Base-by-base conservation (phyloP, 23 tunicate genomes). In the Botrylloides violaceus region DNA sequence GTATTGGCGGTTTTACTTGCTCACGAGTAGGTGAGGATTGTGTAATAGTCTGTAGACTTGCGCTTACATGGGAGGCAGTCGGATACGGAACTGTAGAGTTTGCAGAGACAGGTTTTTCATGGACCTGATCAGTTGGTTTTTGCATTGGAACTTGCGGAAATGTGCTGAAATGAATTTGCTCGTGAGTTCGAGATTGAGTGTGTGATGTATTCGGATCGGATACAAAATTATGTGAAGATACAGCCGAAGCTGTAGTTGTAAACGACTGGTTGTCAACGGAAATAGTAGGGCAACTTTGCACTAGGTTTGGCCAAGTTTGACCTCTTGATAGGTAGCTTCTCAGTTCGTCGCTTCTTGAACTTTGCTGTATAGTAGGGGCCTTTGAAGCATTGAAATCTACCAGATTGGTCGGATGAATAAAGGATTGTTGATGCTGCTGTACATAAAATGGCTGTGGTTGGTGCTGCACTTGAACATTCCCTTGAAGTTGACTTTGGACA, bases 321-420 rank as follows among this genome's bases (percentile, higher is more conserved):
- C 53, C 15, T 15, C 15, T 9, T 15, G 53, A 7, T 7, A 43
- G 53, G 53, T 43, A 63, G 4, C 35, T 33, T 28, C 70, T 63
- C 70, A 63, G 33, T 63, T 63, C 70, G 33, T 63, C 70, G 35
- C 35, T 63, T 28, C 36, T 63, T 29, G 70, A 34, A 31, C 32
- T 19, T 4, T 33, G 32, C 35, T 63, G 70, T 63, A 33, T 31
- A 28, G 36, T 63, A 15, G 53, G 12, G 12, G 15, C 12, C 9
- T 43, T 43, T 43, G 9, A 7, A 9, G 53, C 53, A 15, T 9
- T 9, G 15, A 9, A 43, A 9, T 43, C 53, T 43, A 22, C 6
- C 3, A 29, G 62, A 9, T 6, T 63, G 3, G 36, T 19, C 35
- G 32, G 70, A 31, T 31, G 33, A 12, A 34, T 33, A 5, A 58